Evolutionary conservation across 2,113 vertebrate genomes (phyloP), one percentile per base, ranked within the genome.

Genomic region (Gnathonemus echidnorhynchus): DNA sequence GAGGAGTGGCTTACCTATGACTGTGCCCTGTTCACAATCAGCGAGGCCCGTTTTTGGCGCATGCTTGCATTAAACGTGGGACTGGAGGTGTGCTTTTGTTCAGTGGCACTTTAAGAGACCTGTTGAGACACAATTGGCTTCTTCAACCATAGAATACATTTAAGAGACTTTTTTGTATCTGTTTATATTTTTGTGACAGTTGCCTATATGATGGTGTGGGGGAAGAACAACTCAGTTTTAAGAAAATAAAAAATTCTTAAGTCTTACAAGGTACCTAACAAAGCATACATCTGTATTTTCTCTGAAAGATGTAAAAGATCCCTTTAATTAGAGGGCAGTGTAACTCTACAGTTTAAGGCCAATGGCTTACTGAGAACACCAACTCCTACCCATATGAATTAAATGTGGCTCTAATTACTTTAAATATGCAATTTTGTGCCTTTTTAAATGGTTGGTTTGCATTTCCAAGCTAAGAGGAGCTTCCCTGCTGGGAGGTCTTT

Each of bases 341-440:
- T 89, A 80, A 89, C 80, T 50, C 80, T 56, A 35, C 52, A 85
- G 80, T 83, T 52, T 45, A 58, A 48, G 89, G 89, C 89, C 80
- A 56, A 53, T 62, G 52, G 77, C 89, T 85, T 62, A 49, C 77
- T 62, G 53, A 86, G 80, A 89, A 58, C 77, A 89, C 89, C 48
- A 45, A 50, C 77, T 89, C 53, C 89, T 86, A 86, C 80, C 89
- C 52, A 62, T 85, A 80, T 58, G 89, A 89, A 89, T 89, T 89
- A 89, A 89, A 89, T 89, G 77, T 52, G 77, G 77, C 53, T 86
- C 89, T 89, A 89, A 89, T 89, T 89, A 56, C 89, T 89, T 89
- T 84, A 89, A 84, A 89, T 89, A 89, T 89, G 89, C 89, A 89
- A 89, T 89, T 89, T 89, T 89, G 77, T 89, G 89, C 89, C 89